phyloP scores from a whole-genome alignment of 2,888 invertebrate species.

The Diadromus collaris region DNA sequence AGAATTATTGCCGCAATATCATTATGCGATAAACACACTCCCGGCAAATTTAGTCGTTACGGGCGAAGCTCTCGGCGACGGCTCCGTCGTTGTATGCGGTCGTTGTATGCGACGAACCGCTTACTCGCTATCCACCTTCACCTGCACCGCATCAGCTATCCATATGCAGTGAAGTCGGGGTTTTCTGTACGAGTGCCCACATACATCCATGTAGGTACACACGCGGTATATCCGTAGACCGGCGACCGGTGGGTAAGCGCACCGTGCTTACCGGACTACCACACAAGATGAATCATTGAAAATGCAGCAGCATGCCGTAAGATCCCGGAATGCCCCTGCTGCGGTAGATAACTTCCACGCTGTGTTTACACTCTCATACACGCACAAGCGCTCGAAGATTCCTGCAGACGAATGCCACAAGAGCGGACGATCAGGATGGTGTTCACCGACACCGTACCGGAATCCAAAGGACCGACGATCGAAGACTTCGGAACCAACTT shows the following conservation, averaged over 20 bases:
- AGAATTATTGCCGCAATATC: constrained; percentile 62
- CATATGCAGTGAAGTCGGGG: constrained; percentile 20
- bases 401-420: background rate
- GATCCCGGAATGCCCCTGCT: constrained; percentile 62
- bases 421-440: no score
- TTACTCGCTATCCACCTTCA: constrained; percentile 52
- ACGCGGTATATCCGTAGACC: constrained; percentile 21
- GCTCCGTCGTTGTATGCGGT: constrained; percentile 45
- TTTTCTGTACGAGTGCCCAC: constrained; percentile 6
- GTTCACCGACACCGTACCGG: background rate
- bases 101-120: constrained; percentile 28
- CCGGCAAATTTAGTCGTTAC: constrained; percentile 74
- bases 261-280: constrained; percentile 59
- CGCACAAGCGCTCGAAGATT: background rate
- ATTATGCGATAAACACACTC: constrained; percentile 67
- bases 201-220: constrained; percentile 12
- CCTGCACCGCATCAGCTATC: constrained; percentile 12
- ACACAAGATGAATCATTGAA: constrained; percentile 73
- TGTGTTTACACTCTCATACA: background rate
- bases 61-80: constrained; percentile 37
- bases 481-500: background rate
- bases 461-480: background rate
- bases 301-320: constrained; percentile 65
- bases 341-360: constrained; percentile 65
- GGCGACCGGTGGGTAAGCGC: constrained; percentile 29